Evolutionary conservation across 2,797 vertebrate genomes (phyloP), one percentile per base, ranked within the genome.

Genomic region (Triplophysa yarkandensis): DNA sequence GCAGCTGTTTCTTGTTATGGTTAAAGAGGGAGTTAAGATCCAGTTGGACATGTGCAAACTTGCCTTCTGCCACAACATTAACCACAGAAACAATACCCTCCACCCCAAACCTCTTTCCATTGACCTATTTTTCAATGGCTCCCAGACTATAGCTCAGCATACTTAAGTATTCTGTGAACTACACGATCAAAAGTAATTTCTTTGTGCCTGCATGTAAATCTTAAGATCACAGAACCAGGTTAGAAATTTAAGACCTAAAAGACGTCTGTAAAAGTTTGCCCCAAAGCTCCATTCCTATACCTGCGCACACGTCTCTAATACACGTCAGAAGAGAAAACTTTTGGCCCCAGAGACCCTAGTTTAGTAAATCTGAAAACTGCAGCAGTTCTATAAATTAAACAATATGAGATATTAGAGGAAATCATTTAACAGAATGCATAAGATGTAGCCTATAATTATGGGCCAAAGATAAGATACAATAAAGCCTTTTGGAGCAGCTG

Each of bases 1-100:
- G 88, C 93, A 95, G 92, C 91, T 93, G 92, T 88, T 94, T 93
- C 85, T 91, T 85, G 86, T 94, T 83, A 88, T 75, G 68, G 57
- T 83, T 83, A 63, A 84, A 85, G 81, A 80, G 82, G 80, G 86
- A 91, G 84, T 77, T 71, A 41, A 34, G 50, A 83, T 88, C 86
- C 89, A 91, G 87, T 82, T 85, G 82, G 84, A 85, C 89, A 85
- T 85, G 79, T 88, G 84, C 85, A 77, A 85, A 87, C 86, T 87
- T 88, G 86, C 83, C 83, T 75, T 80, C 82, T 86, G 88, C 71
- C 89, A 78, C 85, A 90, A 88, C 85, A 86, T 77, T 85, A 89
- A 90, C 85, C 87, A 89, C 86, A 86, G 80, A 87, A 90, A 91
- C 87, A 90, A 88, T 84, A 76, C 82, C 83, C 83, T 84, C 80